phyloP scores from a whole-genome alignment of 2,113 vertebrate species.

The Chinchilla lanigera region DNA sequence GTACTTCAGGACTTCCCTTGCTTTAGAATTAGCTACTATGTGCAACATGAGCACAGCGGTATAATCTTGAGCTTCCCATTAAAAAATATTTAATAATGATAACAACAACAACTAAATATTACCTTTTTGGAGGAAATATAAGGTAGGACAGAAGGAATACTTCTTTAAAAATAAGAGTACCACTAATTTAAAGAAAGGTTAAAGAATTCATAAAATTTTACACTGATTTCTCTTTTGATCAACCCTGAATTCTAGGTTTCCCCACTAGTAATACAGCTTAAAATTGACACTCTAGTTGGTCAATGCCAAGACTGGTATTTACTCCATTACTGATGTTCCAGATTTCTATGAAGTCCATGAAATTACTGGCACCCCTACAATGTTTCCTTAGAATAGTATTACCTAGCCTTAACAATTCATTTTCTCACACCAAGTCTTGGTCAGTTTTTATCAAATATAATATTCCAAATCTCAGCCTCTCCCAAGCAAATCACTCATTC shows the following conservation, averaged over 20 bases:
- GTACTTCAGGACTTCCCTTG: background rate
- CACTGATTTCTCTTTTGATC: background rate
- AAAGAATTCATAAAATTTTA: slow-evolving; percentile 27
- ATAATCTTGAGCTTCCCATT: background rate
- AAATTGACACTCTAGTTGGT: slow-evolving; percentile 6
- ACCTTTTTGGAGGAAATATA: slow-evolving; percentile 34
- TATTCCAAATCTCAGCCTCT: slow-evolving; percentile 18
- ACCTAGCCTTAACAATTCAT: slow-evolving; percentile 11
- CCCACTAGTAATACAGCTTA: background rate
- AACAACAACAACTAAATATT: background rate
- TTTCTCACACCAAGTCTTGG: slow-evolving; percentile 37
- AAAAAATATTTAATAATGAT: background rate
- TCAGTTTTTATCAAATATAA: slow-evolving; percentile 39
- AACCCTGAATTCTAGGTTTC: slow-evolving; percentile 29
- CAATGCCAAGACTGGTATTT: background rate
- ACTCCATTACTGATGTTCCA: background rate
- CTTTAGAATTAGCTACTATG: slow-evolving; percentile 37
- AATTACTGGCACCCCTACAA: background rate
- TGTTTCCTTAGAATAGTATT: slow-evolving; percentile 25
- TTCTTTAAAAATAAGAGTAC: slow-evolving; percentile 23
- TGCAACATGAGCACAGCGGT: background rate
- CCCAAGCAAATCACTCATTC: background rate
- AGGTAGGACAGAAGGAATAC: background rate
- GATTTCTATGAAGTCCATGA: background rate
- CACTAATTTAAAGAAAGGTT: slow-evolving; percentile 18